Evolutionary conservation across 2,797 vertebrate genomes (phyloP), one percentile per base, ranked within the genome.

Genomic region (Arnoldichthys spilopterus): DNA sequence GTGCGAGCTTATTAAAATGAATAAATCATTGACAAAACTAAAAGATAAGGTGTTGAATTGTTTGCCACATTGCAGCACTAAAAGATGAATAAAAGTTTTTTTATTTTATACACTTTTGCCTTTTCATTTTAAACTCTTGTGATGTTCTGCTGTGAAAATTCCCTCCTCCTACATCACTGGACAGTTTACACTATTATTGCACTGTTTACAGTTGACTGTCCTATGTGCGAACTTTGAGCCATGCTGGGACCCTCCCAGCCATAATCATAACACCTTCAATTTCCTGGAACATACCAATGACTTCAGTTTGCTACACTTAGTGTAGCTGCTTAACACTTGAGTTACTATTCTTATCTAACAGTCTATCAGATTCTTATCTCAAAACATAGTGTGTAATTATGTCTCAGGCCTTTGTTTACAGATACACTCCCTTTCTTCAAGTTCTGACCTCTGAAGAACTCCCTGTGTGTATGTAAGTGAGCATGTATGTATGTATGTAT

Each of bases 221-320:
- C 58, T 79, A 53, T 26, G 73, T 76, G 83, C 76, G 54, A 78
- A 81, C 67, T 77, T 63, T 70, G 74, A 80, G 74, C 37, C 5
- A 7, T 3, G 2, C 72, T 43, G 67, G 59, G 74, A 72, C 59
- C 68, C 79, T 81, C 79, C 74, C 79, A 76, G 74, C 61, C 68
- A 72, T 62, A 76, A 22, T 72, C 74, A 69, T 73, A 51, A 69
- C 78, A 76, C 79, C 68, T 81, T 43, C n/a, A 34, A 59, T 81
- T 80, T 81, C 73, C 79, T 76, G 79, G 74, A 76, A 81, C 74
- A 30, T 34, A 49, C 22, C 4, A 47, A 26, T 28, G 15, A 72
- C 51, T 49, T 81, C 54, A 51, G n/a, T 11, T 45, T 58, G n/a
- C 62, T 45, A 43, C 28, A 30, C 63, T 28, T 15, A 47, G 67